A percentile compares a stretch with the other conserved stretches of the same genome.
Evolutionary conservation across 1,140 invertebrate genomes (phyloP).

Genomic region (Pseudomyrmex flavicornis): DNA sequence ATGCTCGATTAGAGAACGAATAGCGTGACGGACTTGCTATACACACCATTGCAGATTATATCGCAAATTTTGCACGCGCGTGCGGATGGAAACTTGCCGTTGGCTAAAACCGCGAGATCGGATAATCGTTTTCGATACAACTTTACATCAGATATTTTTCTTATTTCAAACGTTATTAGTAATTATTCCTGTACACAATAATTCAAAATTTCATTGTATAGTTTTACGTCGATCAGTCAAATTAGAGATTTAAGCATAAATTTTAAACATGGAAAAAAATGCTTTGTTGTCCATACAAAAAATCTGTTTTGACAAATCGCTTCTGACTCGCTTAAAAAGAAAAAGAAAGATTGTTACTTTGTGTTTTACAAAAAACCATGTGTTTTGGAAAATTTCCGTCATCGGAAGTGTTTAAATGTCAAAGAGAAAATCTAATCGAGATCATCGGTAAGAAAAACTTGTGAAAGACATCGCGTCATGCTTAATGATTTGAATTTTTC

Average conservation of each 20-base stretch:
- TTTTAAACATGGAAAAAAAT: no score
- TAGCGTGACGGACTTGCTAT: slow-evolving; percentile 53
- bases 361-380: no score
- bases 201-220: background rate
- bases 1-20: slow-evolving; percentile 65
- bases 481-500: slow-evolving; percentile 26
- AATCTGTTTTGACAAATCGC: no score
- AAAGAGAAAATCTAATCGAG: no score
- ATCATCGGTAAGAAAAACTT: no score
- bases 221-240: no score
- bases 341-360: no score
- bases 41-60: slow-evolving; percentile 61
- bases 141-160: slow-evolving; percentile 7
- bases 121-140: slow-evolving; percentile 30
- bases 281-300: no score
- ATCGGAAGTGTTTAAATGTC: no score
- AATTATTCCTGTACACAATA: background rate
- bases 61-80: slow-evolving; percentile 27
- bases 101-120: background rate
- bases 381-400: no score
- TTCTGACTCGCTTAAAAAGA: no score
- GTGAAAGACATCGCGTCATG: background rate
- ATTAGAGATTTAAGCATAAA: no score
- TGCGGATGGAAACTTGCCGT: slow-evolving; percentile 4
- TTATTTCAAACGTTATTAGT: background rate